Base-by-base conservation (phyloP, 2,797 vertebrate genomes). In the Pangasius macronema region DNA sequence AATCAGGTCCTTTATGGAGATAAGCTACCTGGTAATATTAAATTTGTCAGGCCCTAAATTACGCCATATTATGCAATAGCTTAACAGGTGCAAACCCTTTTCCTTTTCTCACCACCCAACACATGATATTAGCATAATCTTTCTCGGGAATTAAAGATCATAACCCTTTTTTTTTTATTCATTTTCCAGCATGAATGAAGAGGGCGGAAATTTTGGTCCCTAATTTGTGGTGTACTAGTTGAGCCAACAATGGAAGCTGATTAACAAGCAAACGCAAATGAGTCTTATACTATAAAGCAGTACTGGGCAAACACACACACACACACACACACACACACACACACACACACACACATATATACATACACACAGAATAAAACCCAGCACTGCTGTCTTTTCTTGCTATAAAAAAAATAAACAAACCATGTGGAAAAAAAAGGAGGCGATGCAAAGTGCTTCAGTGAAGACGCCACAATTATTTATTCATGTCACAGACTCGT, bases 401-500 rank as follows among this genome's bases (percentile, higher is more conserved):
- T 49, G 89, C 85, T 88, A 87, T 89, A 85, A 82, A 77, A 46
- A 20, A 89, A 85, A 10, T 16, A 86, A 72, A 82, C 39, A 87
- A 88, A 55, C 46, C 63, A 80, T 77, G 84, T 67, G 84, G 84
- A 49, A 81, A 84, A 90, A 49, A 57, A 30, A 73, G 59, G 55
- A 20, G 53, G 76, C 83, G 70, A 81, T 53, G 86, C 53, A 87
- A 93, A 88, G 86, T 86, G 91, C 92, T 92, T 91, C 82, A 89
- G 87, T 90, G 65, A 88, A 92, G 88, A 92, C 89, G 88, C 77
- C 84, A 89, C 91, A 84, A 91, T 94, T 93, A 92, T 92, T 94
- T 92, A 93, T 92, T 93, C 90, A 93, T 93, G 93, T 93, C 91
- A 91, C 93, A 93, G 91, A 94, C 67, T 89, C 91, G 90, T 91